These are phyloP conservation scores for Pandion haliaetus DNA, from an alignment of 2,113 vertebrate species.

Conservation along the genomic window DNA sequence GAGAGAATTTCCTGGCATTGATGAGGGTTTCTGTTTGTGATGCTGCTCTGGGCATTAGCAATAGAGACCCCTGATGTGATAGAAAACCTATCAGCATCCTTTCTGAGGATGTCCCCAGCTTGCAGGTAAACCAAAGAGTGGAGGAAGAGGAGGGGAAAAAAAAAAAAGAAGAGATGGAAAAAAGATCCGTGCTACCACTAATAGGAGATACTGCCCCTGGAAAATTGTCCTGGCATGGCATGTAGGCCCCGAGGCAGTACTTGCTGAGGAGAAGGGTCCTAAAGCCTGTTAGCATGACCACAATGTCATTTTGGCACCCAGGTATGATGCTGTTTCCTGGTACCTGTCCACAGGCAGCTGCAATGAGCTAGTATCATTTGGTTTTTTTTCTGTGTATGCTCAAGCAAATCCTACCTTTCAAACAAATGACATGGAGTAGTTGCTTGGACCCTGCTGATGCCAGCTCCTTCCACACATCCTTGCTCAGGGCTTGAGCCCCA, in stretches of 20 bases:
- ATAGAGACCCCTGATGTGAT: not conserved
- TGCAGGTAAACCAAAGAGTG: not conserved
- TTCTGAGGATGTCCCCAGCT: not conserved
- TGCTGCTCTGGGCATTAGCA: not conserved
- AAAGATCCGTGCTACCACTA: not conserved
- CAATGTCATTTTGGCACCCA: not conserved
- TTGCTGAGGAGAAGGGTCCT: not conserved
- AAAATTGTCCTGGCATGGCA: not conserved
- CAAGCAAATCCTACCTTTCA: not conserved
- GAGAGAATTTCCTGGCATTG: not conserved
- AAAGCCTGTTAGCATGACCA: not conserved
- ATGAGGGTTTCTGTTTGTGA: not conserved
- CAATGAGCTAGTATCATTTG: not conserved
- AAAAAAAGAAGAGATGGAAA: not conserved
- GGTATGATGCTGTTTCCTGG: not conserved
- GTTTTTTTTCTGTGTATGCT: not conserved
- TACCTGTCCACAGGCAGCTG: not conserved
- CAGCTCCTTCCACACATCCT: not conserved
- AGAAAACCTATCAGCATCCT: not conserved
- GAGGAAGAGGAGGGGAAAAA: not conserved
- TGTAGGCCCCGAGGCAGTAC: fast-evolving
- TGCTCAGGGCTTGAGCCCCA: not conserved
- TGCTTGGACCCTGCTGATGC: not conserved
- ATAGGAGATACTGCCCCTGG: not conserved
- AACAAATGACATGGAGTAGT: not conserved